Percentiles rank a stretch among this genome's conserved stretches.
Evolutionary conservation across 2,113 vertebrate species (phyloP).

Genomic region (Nothocercus nigrocapillus): DNA sequence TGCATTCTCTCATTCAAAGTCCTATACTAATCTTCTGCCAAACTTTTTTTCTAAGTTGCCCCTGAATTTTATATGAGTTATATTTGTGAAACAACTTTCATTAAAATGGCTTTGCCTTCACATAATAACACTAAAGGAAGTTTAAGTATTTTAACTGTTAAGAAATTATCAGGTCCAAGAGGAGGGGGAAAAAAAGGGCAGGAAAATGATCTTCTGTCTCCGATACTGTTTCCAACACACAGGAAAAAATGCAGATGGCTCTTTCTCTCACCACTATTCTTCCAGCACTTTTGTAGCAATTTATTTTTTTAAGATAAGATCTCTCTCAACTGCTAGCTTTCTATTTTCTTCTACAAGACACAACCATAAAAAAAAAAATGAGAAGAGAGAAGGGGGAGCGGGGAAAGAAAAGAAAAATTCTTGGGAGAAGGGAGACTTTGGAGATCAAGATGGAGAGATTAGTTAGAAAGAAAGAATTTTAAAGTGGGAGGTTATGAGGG

Average conservation of each 20-base stretch:
- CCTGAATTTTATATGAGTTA: not conserved
- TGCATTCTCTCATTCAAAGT: not conserved
- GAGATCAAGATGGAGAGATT: not conserved
- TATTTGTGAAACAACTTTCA: not conserved
- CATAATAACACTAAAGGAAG: not conserved
- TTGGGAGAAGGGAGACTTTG: not conserved
- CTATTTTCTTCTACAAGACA: not conserved
- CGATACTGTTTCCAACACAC: not conserved
- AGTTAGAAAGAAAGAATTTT: not conserved
- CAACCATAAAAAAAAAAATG: not conserved
- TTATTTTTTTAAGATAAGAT: not conserved
- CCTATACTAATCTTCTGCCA: not conserved
- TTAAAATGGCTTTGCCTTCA: not conserved
- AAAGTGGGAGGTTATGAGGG: not conserved
- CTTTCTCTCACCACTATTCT: not conserved
- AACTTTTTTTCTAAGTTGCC: not conserved
- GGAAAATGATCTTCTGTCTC: not conserved
- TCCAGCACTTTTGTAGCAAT: not conserved
- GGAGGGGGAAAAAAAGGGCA: too few relatives aligned
- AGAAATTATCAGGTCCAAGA: not conserved
- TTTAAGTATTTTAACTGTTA: not conserved
- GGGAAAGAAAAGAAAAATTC: not conserved
- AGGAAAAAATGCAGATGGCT: not conserved
- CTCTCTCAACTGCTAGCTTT: not conserved
- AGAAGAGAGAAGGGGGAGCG: not conserved